These are phyloP conservation scores for Phalacrocorax aristotelis DNA, from an alignment of 2,113 vertebrate genomes.

Conservation along the genomic window DNA sequence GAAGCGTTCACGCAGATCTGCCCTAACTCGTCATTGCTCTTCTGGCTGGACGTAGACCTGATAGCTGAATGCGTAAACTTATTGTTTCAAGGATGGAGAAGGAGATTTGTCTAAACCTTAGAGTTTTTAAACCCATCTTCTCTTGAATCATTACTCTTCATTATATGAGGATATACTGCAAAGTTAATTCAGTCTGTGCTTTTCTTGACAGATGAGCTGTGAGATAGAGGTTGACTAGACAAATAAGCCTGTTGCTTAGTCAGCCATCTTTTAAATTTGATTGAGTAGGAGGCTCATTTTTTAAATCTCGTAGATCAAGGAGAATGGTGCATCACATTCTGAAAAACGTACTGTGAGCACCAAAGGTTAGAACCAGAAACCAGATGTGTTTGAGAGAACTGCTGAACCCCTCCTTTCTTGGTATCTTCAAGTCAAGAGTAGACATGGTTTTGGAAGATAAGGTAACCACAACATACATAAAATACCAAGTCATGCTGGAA, in stretches of 20 bases:
- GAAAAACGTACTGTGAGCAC: background rate
- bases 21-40: rapidly evolving
- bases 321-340: background rate
- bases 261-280: background rate
- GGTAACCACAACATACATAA: rapidly evolving
- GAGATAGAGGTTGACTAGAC: background rate
- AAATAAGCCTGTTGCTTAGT: background rate
- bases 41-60: background rate
- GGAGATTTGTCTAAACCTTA: background rate
- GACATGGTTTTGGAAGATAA: background rate
- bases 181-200: background rate
- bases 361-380: background rate
- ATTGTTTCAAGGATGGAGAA: background rate
- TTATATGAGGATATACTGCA: background rate
- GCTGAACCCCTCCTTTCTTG: background rate
- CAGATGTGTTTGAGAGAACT: background rate
- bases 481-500: background rate
- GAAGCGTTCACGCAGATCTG: rapidly evolving
- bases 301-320: background rate
- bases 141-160: background rate
- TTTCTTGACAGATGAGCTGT: background rate
- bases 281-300: background rate
- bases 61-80: background rate
- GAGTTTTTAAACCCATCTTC: background rate
- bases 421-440: background rate